Conservation (phyloP, 1,140 invertebrate genomes). For the Rhizoglyphus robini region DNA sequence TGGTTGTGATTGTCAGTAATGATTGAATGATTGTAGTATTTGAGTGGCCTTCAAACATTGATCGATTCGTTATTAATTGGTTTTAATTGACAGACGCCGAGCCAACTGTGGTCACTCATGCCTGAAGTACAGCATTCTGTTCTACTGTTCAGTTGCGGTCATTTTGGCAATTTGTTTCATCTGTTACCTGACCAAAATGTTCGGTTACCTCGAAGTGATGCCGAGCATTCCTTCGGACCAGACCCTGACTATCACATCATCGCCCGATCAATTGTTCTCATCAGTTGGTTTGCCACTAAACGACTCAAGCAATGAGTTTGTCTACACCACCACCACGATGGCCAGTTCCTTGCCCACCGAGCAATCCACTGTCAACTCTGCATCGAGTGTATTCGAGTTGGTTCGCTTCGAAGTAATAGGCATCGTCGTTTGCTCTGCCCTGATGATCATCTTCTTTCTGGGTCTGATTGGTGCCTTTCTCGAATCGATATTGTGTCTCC, state of each 20-base stretch:
- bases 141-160: slow-evolving; percentile 1
- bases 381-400: background rate
- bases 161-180: slow-evolving; percentile 15
- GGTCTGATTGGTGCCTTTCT: slow-evolving; percentile 12
- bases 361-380: background rate
- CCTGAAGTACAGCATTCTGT: slow-evolving; percentile 12
- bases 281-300: background rate
- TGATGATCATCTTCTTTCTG: slow-evolving; percentile 16
- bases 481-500: slow-evolving; percentile 12
- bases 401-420: background rate
- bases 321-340: no score
- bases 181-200: slow-evolving; percentile 12
- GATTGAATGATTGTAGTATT: no score
- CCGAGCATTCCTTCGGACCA: background rate
- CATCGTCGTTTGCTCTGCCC: background rate
- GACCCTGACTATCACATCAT: background rate
- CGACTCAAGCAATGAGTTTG: background rate
- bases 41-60: no score
- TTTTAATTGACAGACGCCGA: slow-evolving; percentile 1
- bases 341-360: no score
- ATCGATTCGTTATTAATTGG: no score
- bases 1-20: no score
- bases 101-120: slow-evolving; percentile 16
- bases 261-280: background rate
- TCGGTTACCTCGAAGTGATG: background rate